These are phyloP conservation scores for Pocillopora meandrina DNA, from an alignment of 92 coral and sea anemone genomes.

Conservation along the genomic window DNA sequence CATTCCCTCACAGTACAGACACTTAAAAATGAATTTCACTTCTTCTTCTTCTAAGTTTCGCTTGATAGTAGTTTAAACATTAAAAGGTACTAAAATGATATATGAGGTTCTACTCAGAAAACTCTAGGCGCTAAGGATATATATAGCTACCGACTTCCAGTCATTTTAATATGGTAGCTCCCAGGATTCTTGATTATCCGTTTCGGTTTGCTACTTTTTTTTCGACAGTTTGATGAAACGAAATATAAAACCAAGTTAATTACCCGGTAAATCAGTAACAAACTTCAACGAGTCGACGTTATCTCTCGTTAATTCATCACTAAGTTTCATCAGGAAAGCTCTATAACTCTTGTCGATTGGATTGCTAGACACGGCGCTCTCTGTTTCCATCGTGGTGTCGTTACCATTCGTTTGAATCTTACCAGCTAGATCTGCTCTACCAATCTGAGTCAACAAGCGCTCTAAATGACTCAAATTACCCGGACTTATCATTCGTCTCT, in stretches of 20 bases:
- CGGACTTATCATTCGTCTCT: conserved; percentile 52
- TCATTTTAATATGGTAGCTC: not conserved
- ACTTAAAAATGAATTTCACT: too few species aligned
- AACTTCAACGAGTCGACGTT: conserved; percentile 79
- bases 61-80: too few species aligned
- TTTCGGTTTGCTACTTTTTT: not conserved
- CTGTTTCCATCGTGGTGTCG: conserved; percentile 57
- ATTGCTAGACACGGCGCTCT: conserved; percentile 46
- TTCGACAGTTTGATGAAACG: too few species aligned
- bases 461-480: conserved; percentile 50
- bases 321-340: conserved; percentile 65
- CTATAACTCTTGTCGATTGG: conserved; percentile 12
- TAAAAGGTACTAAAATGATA: too few species aligned
- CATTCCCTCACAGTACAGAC: too few species aligned
- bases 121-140: too few species aligned
- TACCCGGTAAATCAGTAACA: conserved; percentile 83
- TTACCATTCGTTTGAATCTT: conserved; percentile 50
- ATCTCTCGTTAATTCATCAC: conserved; percentile 76
- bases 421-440: conserved; percentile 73
- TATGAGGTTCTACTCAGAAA: too few species aligned
- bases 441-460: conserved; percentile 45
- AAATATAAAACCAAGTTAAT: not conserved
- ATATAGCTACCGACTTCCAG: too few species aligned
- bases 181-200: not conserved
- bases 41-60: too few species aligned